Evolutionary conservation across 2,797 vertebrate species (phyloP).

Genomic region (Darevskia nairensis): DNA sequence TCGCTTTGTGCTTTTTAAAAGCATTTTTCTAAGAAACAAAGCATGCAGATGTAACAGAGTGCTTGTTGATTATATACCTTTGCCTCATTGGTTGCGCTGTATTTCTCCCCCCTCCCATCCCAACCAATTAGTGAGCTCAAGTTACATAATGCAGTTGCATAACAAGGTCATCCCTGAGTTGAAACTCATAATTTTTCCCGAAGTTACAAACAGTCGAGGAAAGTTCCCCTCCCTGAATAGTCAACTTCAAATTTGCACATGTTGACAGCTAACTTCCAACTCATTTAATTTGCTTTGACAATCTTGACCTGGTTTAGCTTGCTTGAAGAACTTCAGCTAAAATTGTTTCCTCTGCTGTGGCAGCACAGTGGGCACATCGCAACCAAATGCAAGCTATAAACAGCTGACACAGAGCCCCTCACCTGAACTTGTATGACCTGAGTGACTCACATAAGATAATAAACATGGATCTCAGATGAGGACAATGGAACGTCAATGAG

Average conservation of each 20-base stretch:
- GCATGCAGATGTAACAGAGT: neutral
- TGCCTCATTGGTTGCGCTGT: neutral
- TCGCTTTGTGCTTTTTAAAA: neutral
- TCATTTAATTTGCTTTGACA: constrained; percentile 29
- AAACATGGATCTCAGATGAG: neutral
- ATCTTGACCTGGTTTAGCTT: constrained; percentile 22
- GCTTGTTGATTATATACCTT: neutral
- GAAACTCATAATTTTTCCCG: constrained; percentile 11
- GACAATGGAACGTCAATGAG: neutral
- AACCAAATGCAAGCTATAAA: neutral
- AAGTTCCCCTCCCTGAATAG: neutral
- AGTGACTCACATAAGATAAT: neutral
- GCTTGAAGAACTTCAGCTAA: constrained; percentile 22
- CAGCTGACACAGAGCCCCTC: neutral
- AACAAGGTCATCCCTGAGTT: constrained; percentile 12
- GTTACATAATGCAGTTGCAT: neutral
- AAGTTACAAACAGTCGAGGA: neutral
- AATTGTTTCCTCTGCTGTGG: neutral
- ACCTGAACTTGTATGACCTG: neutral
- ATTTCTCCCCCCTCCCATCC: neutral
- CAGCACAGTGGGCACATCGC: neutral
- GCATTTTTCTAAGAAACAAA: neutral
- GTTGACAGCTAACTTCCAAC: constrained; percentile 32
- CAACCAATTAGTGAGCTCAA: neutral
- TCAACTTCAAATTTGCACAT: constrained; percentile 19